Conservation (phyloP, 2,113 vertebrate genomes). For the Platichthys flesus region DNA sequence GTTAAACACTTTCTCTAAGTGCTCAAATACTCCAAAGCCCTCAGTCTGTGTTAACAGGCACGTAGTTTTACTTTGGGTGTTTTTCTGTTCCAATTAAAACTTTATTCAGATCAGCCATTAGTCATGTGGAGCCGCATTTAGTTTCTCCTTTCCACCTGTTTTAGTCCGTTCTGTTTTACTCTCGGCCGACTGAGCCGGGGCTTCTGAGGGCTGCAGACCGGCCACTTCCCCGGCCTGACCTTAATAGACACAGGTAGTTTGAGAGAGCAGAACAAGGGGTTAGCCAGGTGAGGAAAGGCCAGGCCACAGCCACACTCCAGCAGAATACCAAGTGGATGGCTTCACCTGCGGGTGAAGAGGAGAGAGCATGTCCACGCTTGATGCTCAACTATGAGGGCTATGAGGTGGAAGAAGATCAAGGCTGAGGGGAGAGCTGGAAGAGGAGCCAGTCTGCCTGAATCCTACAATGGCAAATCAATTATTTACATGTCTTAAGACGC, state of each 20-base stretch:
- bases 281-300: slow-evolving; percentile 55
- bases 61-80: slow-evolving; percentile 15
- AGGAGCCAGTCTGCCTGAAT: not conserved
- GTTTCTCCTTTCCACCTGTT: not conserved
- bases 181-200: not conserved
- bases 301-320: slow-evolving; percentile 29
- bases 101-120: slow-evolving; percentile 16
- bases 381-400: slow-evolving; percentile 29
- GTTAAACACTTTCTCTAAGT: not conserved
- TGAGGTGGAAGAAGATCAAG: slow-evolving; percentile 52
- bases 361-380: slow-evolving; percentile 24
- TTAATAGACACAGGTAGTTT: slow-evolving; percentile 52
- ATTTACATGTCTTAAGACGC: slow-evolving; percentile 13
- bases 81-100: slow-evolving; percentile 25
- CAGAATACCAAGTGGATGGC: slow-evolving; percentile 55
- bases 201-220: slow-evolving; percentile 10
- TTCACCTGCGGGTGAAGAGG: slow-evolving; percentile 54
- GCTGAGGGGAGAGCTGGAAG: not conserved
- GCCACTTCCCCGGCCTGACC: slow-evolving; percentile 34
- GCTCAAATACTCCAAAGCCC: not conserved
- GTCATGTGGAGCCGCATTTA: not conserved
- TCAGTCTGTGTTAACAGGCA: not conserved
- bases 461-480: slow-evolving; percentile 3
- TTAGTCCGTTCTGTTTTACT: not conserved
- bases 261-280: slow-evolving; percentile 51